These are phyloP conservation scores for Drosophila willistoni DNA, from an alignment of 1,140 invertebrate genomes.

Conservation along the genomic window DNA sequence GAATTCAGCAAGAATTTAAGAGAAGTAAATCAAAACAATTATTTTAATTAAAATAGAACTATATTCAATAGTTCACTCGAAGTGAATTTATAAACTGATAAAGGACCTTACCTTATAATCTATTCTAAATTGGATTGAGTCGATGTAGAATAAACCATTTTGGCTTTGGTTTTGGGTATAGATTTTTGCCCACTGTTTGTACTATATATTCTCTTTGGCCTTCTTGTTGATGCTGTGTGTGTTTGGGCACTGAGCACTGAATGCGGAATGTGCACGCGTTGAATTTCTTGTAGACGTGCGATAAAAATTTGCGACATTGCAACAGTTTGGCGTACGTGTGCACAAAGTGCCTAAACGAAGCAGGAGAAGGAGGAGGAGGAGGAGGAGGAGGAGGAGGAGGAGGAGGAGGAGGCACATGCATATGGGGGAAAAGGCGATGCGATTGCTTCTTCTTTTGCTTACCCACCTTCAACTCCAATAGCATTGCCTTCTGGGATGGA, in stretches of 20 bases:
- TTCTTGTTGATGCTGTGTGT: constrained; percentile 51
- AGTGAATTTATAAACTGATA: too few species aligned
- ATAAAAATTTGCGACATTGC: constrained; percentile 83
- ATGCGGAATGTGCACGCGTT: constrained; percentile 79
- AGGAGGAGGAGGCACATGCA: neutral
- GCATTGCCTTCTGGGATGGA: neutral
- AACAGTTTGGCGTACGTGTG: constrained; percentile 76
- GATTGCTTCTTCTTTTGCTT: neutral
- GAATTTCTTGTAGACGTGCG: constrained; percentile 82
- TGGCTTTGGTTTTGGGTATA: neutral
- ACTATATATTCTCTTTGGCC: neutral
- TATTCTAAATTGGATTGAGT: too few species aligned
- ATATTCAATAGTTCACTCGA: too few species aligned
- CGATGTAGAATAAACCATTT: neutral
- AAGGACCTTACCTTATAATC: too few species aligned
- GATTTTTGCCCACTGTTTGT: constrained; percentile 22
- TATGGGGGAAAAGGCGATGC: constrained; percentile 30
- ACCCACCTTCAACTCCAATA: constrained; percentile 4
- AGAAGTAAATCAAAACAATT: too few species aligned
- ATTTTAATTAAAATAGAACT: too few species aligned
- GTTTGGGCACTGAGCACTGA: constrained; percentile 55
- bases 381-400: neutral
- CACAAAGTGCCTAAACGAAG: constrained; percentile 3
- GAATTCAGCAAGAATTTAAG: too few species aligned
- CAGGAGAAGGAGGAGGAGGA: neutral